Conservation (phyloP, 1,140 invertebrate species). For the Drosophila mojavensis region DNA sequence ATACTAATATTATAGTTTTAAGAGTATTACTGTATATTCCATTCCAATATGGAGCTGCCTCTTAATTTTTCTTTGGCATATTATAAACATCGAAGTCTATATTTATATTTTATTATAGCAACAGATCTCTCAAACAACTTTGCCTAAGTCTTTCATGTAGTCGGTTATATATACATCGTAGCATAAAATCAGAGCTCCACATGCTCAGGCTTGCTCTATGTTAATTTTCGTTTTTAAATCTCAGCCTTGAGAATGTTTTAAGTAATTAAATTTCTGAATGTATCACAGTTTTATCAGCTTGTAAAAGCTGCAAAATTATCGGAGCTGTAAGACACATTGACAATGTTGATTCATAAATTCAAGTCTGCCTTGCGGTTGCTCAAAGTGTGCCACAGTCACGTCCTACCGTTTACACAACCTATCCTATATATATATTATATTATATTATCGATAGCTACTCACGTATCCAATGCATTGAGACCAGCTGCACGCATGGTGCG, state of each 20-base stretch:
- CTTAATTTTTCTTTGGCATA: too few species aligned
- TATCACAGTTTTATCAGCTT: neutral
- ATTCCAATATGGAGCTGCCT: too few species aligned
- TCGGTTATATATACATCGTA: too few species aligned
- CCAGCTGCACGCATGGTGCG: constrained; percentile 92
- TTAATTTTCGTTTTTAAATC: too few species aligned
- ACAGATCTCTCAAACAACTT: too few species aligned
- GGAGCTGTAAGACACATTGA: constrained; percentile 9
- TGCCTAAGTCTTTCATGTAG: too few species aligned
- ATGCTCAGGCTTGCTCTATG: too few species aligned
- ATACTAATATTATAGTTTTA: too few species aligned
- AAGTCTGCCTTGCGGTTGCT: neutral
- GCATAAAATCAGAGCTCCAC: too few species aligned
- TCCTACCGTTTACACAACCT: neutral
- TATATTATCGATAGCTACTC: constrained; percentile 77
- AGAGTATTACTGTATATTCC: too few species aligned
- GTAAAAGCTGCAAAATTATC: neutral
- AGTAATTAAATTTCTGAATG: neutral
- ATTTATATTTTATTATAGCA: too few species aligned
- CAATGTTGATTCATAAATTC: constrained; percentile 9
- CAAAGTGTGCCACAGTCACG: neutral
- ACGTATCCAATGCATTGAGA: constrained; percentile 95
- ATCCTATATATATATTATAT: neutral
- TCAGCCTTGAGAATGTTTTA: neutral
- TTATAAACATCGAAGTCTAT: too few species aligned